These are phyloP conservation scores for Orchestia grillus DNA, from an alignment of 1,140 invertebrate species.

Conservation along the genomic window DNA sequence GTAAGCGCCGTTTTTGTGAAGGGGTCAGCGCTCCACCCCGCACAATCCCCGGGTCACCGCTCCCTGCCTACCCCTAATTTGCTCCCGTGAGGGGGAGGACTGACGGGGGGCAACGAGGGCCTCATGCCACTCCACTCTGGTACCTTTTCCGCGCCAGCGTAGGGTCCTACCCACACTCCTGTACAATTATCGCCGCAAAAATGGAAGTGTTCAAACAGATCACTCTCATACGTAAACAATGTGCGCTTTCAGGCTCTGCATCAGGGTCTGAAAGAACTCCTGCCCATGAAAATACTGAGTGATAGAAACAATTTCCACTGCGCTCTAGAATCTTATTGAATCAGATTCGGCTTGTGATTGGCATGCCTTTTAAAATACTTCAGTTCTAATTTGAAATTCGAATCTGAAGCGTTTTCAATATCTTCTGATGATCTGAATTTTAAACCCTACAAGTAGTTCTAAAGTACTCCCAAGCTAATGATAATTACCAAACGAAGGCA, in stretches of 20 bases:
- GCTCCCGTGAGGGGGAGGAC: neutral
- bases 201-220: too few species aligned
- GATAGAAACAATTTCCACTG: too few species aligned
- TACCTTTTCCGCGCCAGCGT: neutral
- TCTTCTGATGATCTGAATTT: neutral
- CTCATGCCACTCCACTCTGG: neutral
- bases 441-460: neutral
- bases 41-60: neutral
- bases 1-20: neutral
- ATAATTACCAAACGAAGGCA: neutral
- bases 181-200: too few species aligned
- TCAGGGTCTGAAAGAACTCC: too few species aligned
- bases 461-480: neutral
- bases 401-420: neutral
- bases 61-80: neutral
- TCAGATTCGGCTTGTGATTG: too few species aligned
- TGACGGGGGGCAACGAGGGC: neutral
- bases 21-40: neutral
- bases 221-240: too few species aligned
- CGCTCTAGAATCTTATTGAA: too few species aligned
- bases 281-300: too few species aligned
- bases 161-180: too few species aligned
- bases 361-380: neutral
- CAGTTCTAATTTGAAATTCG: neutral
- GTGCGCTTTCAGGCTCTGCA: too few species aligned